Evolutionary conservation across 64 coral and sea anemone genomes (phyloP).

Genomic region (Stichodactyla helianthus): DNA sequence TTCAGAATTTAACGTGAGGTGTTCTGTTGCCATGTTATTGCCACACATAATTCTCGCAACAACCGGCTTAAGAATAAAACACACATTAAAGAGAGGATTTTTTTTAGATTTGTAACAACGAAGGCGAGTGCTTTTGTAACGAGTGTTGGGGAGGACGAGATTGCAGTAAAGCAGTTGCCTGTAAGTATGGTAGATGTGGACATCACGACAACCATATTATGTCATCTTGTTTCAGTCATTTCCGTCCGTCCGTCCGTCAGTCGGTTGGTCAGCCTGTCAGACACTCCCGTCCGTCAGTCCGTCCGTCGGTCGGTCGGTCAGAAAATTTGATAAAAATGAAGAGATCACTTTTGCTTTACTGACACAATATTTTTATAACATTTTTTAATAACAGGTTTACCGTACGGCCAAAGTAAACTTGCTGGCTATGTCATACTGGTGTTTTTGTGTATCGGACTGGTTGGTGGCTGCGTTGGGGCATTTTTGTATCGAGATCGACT

Average conservation of each 20-base stretch:
- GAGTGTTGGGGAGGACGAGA: constrained; percentile 53
- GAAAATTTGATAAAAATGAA: no score
- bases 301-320: no score
- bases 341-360: no score
- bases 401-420: not conserved
- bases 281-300: no score
- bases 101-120: constrained; percentile 70
- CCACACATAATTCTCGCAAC: not conserved
- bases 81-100: not conserved
- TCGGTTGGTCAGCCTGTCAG: no score
- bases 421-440: constrained; percentile 65
- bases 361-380: no score
- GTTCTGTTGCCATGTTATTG: no score
- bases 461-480: constrained; percentile 37
- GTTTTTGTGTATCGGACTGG: constrained; percentile 36
- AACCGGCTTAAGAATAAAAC: no score
- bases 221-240: no score
- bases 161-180: constrained; percentile 24
- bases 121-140: constrained; percentile 62
- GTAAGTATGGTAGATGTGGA: constrained; percentile 1
- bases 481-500: constrained; percentile 44
- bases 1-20: no score
- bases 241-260: not conserved
- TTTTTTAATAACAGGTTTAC: not conserved
- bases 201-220: not conserved